Evolutionary conservation across 92 coral and sea anemone genomes (phyloP).

Genomic region (Plumapathes pennacea): DNA sequence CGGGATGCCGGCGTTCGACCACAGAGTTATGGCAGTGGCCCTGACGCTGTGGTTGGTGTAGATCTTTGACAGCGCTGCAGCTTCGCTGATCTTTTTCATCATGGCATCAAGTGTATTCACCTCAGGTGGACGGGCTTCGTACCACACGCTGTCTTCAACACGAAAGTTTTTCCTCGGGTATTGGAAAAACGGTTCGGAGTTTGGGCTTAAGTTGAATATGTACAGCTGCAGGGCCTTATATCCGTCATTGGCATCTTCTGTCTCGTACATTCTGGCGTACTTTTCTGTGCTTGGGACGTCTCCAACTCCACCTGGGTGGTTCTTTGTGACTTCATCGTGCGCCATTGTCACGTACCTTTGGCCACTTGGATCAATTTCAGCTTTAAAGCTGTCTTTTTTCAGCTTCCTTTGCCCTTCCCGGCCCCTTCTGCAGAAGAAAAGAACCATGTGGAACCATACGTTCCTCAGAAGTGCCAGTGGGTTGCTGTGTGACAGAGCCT

Average conservation of each 20-base stretch:
- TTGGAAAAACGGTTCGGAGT: conserved; percentile 38
- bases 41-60: conserved; percentile 49
- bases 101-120: conserved; percentile 35
- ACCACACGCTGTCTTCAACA: conserved; percentile 25
- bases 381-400: conserved; percentile 19
- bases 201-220: conserved; percentile 33
- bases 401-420: conserved; percentile 52
- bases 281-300: conserved; percentile 36
- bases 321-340: conserved; percentile 52
- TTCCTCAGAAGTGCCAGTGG: conserved; percentile 18
- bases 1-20: conserved; percentile 46
- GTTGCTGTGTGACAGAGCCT: conserved; percentile 2
- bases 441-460: conserved; percentile 39
- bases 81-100: conserved; percentile 47
- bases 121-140: conserved; percentile 20
- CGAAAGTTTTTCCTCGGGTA: conserved; percentile 34
- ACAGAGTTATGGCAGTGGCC: conserved; percentile 39
- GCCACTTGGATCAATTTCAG: conserved; percentile 25
- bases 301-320: conserved; percentile 50
- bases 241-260: conserved; percentile 25
- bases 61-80: conserved; percentile 12
- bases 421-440: conserved; percentile 47
- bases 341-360: conserved; percentile 23
- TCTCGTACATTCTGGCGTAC: conserved; percentile 46
- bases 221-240: conserved; percentile 36